Evolutionary conservation across 2,888 invertebrate species (phyloP).

Genomic region (Hypselothyrea guttata): DNA sequence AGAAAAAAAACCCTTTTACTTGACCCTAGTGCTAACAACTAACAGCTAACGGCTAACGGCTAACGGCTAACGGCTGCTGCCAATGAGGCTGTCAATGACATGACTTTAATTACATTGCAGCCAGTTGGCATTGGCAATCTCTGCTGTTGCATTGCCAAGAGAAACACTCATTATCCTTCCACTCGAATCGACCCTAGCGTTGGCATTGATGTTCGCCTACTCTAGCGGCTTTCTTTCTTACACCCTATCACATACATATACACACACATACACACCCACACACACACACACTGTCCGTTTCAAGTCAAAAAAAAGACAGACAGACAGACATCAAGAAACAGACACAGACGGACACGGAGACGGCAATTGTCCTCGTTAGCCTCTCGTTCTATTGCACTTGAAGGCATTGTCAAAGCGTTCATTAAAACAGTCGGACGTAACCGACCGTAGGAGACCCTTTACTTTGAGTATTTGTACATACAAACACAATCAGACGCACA

Average conservation of each 20-base stretch:
- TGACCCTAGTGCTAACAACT: constrained; percentile 32
- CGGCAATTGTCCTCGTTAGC: constrained; percentile 47
- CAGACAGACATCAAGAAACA: constrained; percentile 3
- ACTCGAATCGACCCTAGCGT: constrained; percentile 57
- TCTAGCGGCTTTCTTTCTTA: too few relatives aligned
- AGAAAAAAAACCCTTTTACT: constrained; percentile 3
- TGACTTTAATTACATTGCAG: constrained; percentile 72
- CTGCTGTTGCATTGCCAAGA: constrained; percentile 42
- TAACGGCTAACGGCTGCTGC: constrained; percentile 14
- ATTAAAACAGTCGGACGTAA: too few relatives aligned
- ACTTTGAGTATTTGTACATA: too few relatives aligned
- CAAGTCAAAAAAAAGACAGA: constrained; percentile 1
- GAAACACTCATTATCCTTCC: constrained; percentile 54
- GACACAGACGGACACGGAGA: constrained; percentile 21
- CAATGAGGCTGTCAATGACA: constrained; percentile 63
- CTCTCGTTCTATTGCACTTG: constrained; percentile 57
- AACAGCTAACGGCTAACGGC: background rate
- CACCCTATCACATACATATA: constrained; percentile 27
- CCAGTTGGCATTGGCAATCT: constrained; percentile 49
- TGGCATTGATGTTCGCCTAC: constrained; percentile 46
- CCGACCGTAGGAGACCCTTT: too few relatives aligned
- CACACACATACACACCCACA: constrained; percentile 5
- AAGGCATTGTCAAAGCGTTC: constrained; percentile 75
- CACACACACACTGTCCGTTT: constrained; percentile 1
- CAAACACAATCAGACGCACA: too few relatives aligned